phyloP scores from a whole-genome alignment of 2,797 vertebrate genomes.

The Urocyon cinereoargenteus region DNA sequence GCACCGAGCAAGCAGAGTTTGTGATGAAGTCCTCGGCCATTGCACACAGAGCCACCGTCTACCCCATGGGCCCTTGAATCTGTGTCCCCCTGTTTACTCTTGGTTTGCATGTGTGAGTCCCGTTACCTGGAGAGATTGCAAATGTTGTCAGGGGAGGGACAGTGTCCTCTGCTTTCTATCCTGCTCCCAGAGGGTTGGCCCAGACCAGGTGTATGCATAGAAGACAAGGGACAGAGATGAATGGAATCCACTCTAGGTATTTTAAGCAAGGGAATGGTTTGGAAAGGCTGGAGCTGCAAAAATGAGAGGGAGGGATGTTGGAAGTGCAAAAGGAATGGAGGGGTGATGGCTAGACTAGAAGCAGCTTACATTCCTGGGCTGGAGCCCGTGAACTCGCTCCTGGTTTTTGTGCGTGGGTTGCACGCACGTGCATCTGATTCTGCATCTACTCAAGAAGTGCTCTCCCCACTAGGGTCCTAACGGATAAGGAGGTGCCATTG shows the following conservation, averaged over 20 bases:
- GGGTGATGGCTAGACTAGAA: not conserved
- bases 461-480: not conserved
- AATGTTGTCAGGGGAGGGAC: not conserved
- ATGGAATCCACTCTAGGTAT: not conserved
- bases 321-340: not conserved
- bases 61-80: not conserved
- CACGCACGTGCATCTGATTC: not conserved
- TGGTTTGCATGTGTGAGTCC: conserved; percentile 4
- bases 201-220: not conserved
- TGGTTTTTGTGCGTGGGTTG: not conserved
- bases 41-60: not conserved
- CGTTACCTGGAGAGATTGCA: not conserved
- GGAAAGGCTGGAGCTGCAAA: not conserved
- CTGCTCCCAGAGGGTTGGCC: not conserved
- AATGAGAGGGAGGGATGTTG: not conserved
- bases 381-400: not conserved
- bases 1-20: not conserved
- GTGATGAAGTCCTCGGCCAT: not conserved
- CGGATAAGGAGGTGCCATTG: not conserved
- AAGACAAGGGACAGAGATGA: not conserved
- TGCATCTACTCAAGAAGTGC: not conserved
- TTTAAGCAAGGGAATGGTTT: not conserved
- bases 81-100: not conserved
- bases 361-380: not conserved
- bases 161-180: not conserved